Evolutionary conservation across 64 coral and sea anemone genomes (phyloP).

Genomic region (Stichodactyla mertensii): DNA sequence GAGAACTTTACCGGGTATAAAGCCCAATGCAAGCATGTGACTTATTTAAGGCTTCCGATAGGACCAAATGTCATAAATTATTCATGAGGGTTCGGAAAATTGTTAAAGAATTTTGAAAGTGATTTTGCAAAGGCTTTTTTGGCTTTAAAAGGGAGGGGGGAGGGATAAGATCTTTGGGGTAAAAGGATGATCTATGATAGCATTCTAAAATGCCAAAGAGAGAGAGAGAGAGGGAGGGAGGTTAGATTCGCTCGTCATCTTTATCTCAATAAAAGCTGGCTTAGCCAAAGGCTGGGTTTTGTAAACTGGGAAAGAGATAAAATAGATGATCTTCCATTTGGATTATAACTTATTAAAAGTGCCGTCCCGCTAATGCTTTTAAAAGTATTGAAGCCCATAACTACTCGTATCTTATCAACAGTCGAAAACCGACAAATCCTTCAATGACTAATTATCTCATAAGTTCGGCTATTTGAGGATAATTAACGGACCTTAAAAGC

Average conservation of each 20-base stretch:
- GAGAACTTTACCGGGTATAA: too few species aligned
- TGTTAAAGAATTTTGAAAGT: too few species aligned
- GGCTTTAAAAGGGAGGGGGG: not conserved
- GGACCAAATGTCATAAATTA: too few species aligned
- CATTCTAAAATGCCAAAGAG: not conserved
- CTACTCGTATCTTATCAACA: not conserved
- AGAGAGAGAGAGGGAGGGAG: not conserved
- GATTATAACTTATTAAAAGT: not conserved
- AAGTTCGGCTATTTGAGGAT: not conserved
- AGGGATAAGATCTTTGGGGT: not conserved
- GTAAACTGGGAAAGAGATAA: not conserved
- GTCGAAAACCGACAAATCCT: not conserved
- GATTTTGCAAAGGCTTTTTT: too few species aligned
- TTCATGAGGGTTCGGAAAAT: too few species aligned
- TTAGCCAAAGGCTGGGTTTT: not conserved
- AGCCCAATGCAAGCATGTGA: too few species aligned
- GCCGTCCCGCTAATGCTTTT: not conserved
- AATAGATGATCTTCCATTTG: not conserved
- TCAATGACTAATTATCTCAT: not conserved
- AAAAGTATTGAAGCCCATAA: not conserved
- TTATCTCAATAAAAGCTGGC: not conserved
- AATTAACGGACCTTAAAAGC: not conserved
- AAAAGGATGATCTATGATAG: not conserved
- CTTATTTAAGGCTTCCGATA: too few species aligned
- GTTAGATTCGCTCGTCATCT: not conserved